These are phyloP conservation scores for Hippocampus zosterae DNA, from an alignment of 2,113 vertebrate genomes.

Conservation along the genomic window DNA sequence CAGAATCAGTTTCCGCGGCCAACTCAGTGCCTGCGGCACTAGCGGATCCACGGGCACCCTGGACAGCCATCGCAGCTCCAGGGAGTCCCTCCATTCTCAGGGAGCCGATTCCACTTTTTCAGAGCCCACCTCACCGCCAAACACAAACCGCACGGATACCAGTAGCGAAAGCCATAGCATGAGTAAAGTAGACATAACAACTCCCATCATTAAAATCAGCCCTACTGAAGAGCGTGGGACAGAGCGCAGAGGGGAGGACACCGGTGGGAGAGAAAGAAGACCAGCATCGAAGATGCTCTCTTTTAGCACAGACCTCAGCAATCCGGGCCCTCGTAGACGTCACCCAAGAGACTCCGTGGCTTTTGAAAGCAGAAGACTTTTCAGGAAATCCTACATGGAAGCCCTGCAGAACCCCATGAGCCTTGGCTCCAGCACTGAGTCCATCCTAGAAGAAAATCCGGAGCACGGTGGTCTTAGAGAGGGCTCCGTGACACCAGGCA, in stretches of 20 bases:
- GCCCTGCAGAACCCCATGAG: constrained; percentile 82
- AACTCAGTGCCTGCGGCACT: constrained; percentile 61
- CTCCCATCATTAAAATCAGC: constrained; percentile 29
- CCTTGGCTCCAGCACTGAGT: constrained; percentile 78
- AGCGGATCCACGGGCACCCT: constrained; percentile 70
- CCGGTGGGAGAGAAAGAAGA: constrained; percentile 34
- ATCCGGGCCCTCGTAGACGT: constrained; percentile 58
- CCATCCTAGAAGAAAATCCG: constrained; percentile 67
- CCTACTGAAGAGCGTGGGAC: constrained; percentile 27
- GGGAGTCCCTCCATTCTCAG: constrained; percentile 71
- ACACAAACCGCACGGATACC: constrained; percentile 36
- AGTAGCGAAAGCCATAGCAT: constrained; percentile 20
- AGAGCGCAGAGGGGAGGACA: constrained; percentile 22
- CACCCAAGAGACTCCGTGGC: constrained; percentile 65
- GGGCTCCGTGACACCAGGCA: constrained; percentile 39
- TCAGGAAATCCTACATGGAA: constrained; percentile 84
- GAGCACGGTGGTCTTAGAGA: constrained; percentile 48
- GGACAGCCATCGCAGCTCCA: constrained; percentile 71
- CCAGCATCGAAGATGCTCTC: constrained; percentile 57
- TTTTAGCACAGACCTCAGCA: constrained; percentile 68
- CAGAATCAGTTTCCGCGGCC: constrained; percentile 50
- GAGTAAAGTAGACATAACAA: constrained; percentile 3
- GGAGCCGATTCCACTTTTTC: constrained; percentile 68
- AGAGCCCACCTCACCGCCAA: constrained; percentile 51
- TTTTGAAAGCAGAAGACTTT: constrained; percentile 74